Base-by-base conservation (phyloP, 2,113 vertebrate genomes). In the Oncorhynchus gorbuscha region DNA sequence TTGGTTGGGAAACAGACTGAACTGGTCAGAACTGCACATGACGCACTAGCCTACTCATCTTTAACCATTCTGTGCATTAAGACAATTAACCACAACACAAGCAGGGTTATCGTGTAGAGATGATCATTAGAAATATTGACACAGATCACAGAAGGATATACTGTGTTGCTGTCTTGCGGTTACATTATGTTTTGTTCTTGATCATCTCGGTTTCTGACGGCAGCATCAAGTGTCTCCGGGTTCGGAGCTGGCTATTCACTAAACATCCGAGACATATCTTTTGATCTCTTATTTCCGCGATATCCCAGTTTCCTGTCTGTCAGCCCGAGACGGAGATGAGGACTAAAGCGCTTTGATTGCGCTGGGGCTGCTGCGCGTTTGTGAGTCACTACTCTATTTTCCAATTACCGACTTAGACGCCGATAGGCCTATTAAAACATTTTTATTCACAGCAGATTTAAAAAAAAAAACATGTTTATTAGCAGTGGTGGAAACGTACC, bases 301-400 rank as follows among this genome's bases (percentile, higher is more conserved):
- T 18, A 55, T 55, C 68, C 72, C 26, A 75, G 70, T 59, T 78
- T 3, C 35, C 85, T 45, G 5, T 18, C 39, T 48, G n/a, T 75
- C 58, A 35, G 79, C 76, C 55, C 14, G 75, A 76, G 79, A 79
- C 30, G 20, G 69, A 78, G 59, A 71, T 12, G 79, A 84, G 69
- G 79, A 79, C 79, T 83, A 80, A 83, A 80, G 81, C 68, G 86
- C 83, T 85, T 80, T 82, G 83, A 88, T 86, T 83, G 83, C 72
- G 80, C 85, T 73, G 0, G 68, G 74, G 80, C 82, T 68, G 82
- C 81, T 51, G 49, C 1, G 49, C 49, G 3, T 51, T 13, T 69
- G 86, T 90, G 90, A 91, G 83, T 90, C 90, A 91, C 69, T 73
- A 71, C 64, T 81, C 80, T 55, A 22, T 71, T 26, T 20, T 13